These are phyloP conservation scores for Hypomesus transpacificus DNA, from an alignment of 2,113 vertebrate species.

Conservation along the genomic window DNA sequence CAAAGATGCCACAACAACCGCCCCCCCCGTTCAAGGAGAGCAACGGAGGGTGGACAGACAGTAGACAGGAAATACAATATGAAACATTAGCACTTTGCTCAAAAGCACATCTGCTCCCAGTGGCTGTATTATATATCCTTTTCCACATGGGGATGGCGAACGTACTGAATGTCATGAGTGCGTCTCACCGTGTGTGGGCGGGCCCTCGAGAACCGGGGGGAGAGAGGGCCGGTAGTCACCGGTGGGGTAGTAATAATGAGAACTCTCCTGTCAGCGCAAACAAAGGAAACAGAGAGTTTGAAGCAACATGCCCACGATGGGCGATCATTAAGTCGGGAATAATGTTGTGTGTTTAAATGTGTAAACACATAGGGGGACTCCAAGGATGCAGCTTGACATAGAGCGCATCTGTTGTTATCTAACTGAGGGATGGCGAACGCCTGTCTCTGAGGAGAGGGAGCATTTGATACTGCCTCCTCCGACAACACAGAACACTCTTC, in stretches of 20 bases:
- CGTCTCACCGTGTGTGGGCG: slow-evolving; percentile 44
- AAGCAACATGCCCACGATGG: background rate
- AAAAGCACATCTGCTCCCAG: too few relatives aligned
- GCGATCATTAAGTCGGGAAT: slow-evolving; percentile 7
- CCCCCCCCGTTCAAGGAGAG: too few relatives aligned
- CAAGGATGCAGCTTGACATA: background rate
- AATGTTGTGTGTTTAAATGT: slow-evolving; percentile 29
- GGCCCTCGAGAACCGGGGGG: slow-evolving; percentile 58
- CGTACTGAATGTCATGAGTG: too few relatives aligned
- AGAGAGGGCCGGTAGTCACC: slow-evolving; percentile 55
- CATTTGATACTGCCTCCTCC: slow-evolving; percentile 29
- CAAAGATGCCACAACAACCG: too few relatives aligned
- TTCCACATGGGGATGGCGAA: too few relatives aligned
- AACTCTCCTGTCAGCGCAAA: slow-evolving; percentile 55
- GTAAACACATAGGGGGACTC: background rate
- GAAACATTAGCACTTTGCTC: too few relatives aligned
- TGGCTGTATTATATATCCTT: too few relatives aligned
- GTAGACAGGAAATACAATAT: too few relatives aligned
- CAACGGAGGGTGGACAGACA: too few relatives aligned
- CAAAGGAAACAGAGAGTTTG: slow-evolving; percentile 22
- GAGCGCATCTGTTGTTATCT: background rate
- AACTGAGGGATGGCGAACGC: slow-evolving; percentile 4
- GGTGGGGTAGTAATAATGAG: slow-evolving; percentile 67
- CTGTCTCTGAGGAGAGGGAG: slow-evolving; percentile 21
- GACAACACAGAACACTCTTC: slow-evolving; percentile 24